Percentiles rank a stretch among this genome's conserved stretches.
phyloP scores from a whole-genome alignment of 92 coral and sea anemone genomes.

The Parazoanthus atlanticus region DNA sequence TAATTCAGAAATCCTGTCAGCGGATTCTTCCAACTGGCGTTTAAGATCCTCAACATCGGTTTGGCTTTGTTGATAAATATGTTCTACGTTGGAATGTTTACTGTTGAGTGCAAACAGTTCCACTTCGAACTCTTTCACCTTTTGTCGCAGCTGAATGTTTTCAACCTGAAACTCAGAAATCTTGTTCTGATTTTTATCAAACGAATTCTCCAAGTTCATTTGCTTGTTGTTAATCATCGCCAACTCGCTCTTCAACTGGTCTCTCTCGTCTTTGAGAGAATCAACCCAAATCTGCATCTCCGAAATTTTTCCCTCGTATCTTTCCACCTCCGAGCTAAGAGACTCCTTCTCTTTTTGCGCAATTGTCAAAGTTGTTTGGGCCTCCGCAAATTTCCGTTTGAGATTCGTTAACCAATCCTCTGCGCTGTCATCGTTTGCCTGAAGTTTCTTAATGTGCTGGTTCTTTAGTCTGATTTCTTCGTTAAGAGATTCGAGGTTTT shows the following conservation, averaged over 20 bases:
- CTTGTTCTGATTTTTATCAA: conserved; percentile 19
- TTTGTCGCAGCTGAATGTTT: conserved; percentile 1
- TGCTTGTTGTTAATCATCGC: neutral
- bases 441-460: neutral
- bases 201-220: neutral
- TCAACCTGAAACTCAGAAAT: conserved; percentile 8
- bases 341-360: conserved; percentile 2
- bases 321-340: neutral
- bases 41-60: conserved; percentile 3
- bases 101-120: neutral
- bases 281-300: conserved; percentile 31
- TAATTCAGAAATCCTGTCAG: neutral
- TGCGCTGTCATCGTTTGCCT: neutral
- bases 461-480: conserved; percentile 8
- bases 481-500: neutral
- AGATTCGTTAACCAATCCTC: neutral
- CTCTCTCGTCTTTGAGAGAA: conserved; percentile 26
- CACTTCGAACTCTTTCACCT: neutral
- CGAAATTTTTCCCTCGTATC: neutral
- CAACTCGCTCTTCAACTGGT: conserved; percentile 10
- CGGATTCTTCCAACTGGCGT: conserved; percentile 10
- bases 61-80: neutral
- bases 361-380: neutral
- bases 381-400: neutral
- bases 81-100: neutral